Evolutionary conservation across 1,140 invertebrate genomes (phyloP).

Genomic region (Heterodera schachtii): DNA sequence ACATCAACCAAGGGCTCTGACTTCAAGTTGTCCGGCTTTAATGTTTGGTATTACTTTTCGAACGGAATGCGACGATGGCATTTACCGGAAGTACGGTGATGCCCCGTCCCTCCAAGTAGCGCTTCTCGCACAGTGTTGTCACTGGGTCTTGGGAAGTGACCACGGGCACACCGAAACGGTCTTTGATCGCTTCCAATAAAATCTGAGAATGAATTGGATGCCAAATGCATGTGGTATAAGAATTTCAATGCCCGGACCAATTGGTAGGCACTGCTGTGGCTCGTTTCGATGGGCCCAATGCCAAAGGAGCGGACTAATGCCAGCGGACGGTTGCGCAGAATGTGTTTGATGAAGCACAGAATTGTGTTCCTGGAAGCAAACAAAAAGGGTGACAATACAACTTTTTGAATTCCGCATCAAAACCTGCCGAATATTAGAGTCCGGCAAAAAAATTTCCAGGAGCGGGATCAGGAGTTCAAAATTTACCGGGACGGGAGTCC

Average conservation of each 20-base stretch:
- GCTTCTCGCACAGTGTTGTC: constrained; percentile 14
- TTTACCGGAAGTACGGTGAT: constrained; percentile 12
- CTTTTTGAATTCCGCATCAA: too few species aligned
- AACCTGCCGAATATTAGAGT: too few species aligned
- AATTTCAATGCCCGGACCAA: background rate
- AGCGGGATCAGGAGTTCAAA: too few species aligned
- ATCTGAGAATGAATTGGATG: background rate
- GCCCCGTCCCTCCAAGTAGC: constrained; percentile 12
- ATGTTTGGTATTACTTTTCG: background rate
- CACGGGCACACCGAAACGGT: constrained; percentile 8
- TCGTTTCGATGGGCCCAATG: constrained; percentile 12
- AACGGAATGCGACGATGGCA: background rate
- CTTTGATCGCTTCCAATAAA: constrained; percentile 18
- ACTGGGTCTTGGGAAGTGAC: constrained; percentile 24
- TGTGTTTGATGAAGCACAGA: background rate
- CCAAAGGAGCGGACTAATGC: constrained; percentile 10
- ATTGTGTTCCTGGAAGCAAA: background rate
- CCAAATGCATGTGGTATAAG: too few species aligned
- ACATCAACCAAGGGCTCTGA: background rate
- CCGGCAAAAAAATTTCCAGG: too few species aligned
- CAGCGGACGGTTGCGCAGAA: background rate
- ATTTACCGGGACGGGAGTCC: too few species aligned
- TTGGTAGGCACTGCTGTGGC: background rate
- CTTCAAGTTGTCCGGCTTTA: constrained; percentile 10
- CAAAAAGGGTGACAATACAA: background rate